Conservation (phyloP, 2,888 invertebrate genomes). For the Aspidiotus destructor region DNA sequence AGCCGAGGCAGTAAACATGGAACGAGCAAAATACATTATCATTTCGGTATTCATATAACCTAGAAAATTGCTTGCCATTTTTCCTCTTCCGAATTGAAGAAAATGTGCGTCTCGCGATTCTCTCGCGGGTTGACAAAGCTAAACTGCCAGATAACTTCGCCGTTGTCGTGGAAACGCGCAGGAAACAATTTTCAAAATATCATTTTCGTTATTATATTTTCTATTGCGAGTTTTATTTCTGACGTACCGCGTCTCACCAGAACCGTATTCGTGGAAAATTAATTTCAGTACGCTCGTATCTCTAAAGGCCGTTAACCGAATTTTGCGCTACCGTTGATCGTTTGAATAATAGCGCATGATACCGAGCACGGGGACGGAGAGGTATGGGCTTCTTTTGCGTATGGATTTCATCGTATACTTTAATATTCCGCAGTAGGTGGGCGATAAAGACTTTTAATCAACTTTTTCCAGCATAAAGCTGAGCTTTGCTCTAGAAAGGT, state of each 20-base stretch:
- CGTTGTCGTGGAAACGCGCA: constrained; percentile 20
- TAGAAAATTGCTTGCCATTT: constrained; percentile 26
- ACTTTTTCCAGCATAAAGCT: too few species aligned
- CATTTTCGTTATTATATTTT: constrained; percentile 30
- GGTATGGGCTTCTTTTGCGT: too few species aligned
- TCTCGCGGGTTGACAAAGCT: constrained; percentile 3
- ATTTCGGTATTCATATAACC: constrained; percentile 24
- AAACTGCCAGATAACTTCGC: constrained; percentile 16
- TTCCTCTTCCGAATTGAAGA: constrained; percentile 9
- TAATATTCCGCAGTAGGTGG: too few species aligned
- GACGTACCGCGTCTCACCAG: constrained; percentile 5
- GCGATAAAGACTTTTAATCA: too few species aligned
- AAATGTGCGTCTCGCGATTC: constrained; percentile 10
- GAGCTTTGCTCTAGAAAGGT: too few species aligned
- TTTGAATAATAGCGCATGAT: not conserved
- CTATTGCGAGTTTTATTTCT: constrained; percentile 25
- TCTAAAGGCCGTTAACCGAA: not conserved
- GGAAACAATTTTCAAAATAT: constrained; percentile 29
- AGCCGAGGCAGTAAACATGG: constrained; percentile 6
- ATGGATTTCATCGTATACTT: too few species aligned
- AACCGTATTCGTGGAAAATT: constrained; percentile 3
- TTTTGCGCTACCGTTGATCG: not conserved
- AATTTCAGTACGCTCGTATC: not conserved
- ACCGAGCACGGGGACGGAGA: too few species aligned
- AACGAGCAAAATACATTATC: constrained; percentile 10